Base-by-base conservation (phyloP, 2,888 invertebrate genomes). In the Calameuta idolon region DNA sequence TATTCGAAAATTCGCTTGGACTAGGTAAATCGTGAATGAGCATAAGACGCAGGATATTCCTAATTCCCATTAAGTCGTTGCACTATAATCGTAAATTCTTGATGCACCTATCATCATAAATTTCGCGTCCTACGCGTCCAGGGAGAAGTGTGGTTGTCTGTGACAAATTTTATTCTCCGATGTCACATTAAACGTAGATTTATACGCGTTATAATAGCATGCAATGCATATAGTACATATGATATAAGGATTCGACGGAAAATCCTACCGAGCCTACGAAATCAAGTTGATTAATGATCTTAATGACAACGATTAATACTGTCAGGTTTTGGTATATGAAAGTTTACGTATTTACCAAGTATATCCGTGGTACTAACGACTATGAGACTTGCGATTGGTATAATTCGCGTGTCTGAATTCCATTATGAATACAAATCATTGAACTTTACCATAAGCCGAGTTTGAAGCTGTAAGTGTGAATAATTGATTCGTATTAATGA, bases 1-100 rank as follows among this genome's bases (percentile, higher is more conserved):
- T 23, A 23, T 55, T 55, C 55, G 9, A 23, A 55, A 55, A 55
- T 55, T 55, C 23, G 55, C 55, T 55, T 55, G 23, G 9, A 55
- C 23, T 9, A 55, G 55, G 23, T 23, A 15, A 55, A 55, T 55
- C 23, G 23, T 23, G 55, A 23, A 5, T 23, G 15, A 55, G 23
- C 55, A 23, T 55, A 55, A 55, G 55, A 2, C 55, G 23, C 23
- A 55, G 55, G 55, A 55, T 55, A 55, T 55, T 55, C 71, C 71
- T 71, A 71, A 71, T 71, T 71, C 71, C 74, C 74, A 74, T 74
- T 74, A 74, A 74, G 31, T 12, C 74, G 34, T 34, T 33, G 31
- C 35, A 34, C 74, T 79, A 76, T 69, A 79, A 79, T 79, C 79
- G 79, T 79, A 79, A 77, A 79, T 79, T 79, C 74, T 40, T 23